Conservation (phyloP, 2,888 invertebrate species). For the Gastrophysa polygoni region DNA sequence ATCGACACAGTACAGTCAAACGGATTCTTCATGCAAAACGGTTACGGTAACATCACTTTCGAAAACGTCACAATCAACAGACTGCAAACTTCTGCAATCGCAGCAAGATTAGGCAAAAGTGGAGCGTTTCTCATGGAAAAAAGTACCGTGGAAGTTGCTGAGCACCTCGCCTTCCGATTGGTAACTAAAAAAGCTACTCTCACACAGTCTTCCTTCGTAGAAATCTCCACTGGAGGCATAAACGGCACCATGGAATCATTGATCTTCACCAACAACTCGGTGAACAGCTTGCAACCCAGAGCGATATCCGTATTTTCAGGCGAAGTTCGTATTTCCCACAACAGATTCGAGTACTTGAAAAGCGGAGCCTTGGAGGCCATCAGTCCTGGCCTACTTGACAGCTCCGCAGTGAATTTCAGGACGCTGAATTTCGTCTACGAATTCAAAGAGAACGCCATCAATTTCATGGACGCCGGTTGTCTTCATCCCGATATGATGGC, state of each 20-base stretch:
- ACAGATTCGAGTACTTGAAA: slow-evolving; percentile 58
- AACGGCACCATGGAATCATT: slow-evolving; percentile 61
- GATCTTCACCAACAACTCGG: slow-evolving; percentile 56
- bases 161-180: slow-evolving; percentile 58
- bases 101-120: slow-evolving; percentile 53
- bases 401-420: slow-evolving; percentile 45
- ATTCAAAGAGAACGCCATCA: slow-evolving; percentile 59
- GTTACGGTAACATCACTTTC: slow-evolving; percentile 60
- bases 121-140: slow-evolving; percentile 58
- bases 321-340: slow-evolving; percentile 53
- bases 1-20: slow-evolving; percentile 59
- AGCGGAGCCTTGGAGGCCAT: slow-evolving; percentile 56
- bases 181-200: slow-evolving; percentile 41
- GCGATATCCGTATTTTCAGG: slow-evolving; percentile 53
- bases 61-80: slow-evolving; percentile 60
- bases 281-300: slow-evolving; percentile 57
- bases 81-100: slow-evolving; percentile 59
- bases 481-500: slow-evolving; percentile 60
- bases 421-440: slow-evolving; percentile 52
- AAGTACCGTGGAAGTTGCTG: slow-evolving; percentile 57
- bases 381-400: slow-evolving; percentile 47
- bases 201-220: slow-evolving; percentile 55
- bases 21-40: slow-evolving; percentile 60
- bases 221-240: slow-evolving; percentile 57
- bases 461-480: slow-evolving; percentile 59